These are phyloP conservation scores for Sus scrofa DNA, from an alignment of 2,113 vertebrate genomes.

Conservation along the genomic window T2T-Sscrofa CM000812.6:144353501-144354000, in stretches of 20 bases:
- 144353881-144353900: not conserved
- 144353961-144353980: too few relatives aligned
- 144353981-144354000: too few relatives aligned
- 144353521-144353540: not conserved
- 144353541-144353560: not conserved
- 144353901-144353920: too few relatives aligned
- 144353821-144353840: not conserved
- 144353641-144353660: constrained; percentile 29
- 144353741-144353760: not conserved
- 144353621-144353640: not conserved
- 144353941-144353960: too few relatives aligned
- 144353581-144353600: constrained; percentile 14
- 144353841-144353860: not conserved
- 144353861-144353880: not conserved
- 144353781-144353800: not conserved
- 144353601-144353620: constrained; percentile 41
- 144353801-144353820: not conserved
- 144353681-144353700: not conserved
- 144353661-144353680: not conserved
- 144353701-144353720: not conserved
- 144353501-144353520: constrained; percentile 22
- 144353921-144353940: too few relatives aligned
- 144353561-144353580: constrained; percentile 37
- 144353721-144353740: not conserved
- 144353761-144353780: not conserved